phyloP scores from a whole-genome alignment of 2,888 invertebrate genomes.

The Leptarthrus brevirostris region DNA sequence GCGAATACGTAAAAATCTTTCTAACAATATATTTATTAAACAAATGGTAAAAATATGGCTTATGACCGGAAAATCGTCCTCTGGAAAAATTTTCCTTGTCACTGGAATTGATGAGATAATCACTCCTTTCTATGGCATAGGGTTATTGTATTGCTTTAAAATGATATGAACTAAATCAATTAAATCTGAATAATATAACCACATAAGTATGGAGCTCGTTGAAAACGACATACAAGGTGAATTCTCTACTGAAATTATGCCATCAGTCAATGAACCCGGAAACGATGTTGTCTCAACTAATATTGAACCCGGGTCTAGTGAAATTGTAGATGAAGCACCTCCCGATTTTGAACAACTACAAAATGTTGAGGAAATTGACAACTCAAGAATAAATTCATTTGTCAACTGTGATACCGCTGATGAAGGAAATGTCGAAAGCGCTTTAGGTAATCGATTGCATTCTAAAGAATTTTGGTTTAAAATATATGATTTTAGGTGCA shows the following conservation, averaged over 20 bases:
- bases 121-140: neutral
- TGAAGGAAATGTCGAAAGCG: neutral
- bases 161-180: neutral
- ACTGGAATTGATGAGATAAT: neutral
- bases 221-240: constrained; percentile 10
- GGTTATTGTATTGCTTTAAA: neutral
- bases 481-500: constrained; percentile 6
- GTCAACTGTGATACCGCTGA: constrained; percentile 11
- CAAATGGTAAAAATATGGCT: neutral
- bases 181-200: neutral
- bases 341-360: neutral
- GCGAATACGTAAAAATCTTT: neutral
- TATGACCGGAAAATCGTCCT: neutral
- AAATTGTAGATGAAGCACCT: neutral
- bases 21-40: too few relatives aligned
- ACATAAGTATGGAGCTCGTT: constrained; percentile 1
- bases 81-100: neutral
- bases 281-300: neutral
- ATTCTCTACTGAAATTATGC: neutral
- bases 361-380: too few relatives aligned
- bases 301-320: neutral
- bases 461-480: too few relatives aligned
- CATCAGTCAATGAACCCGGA: constrained; percentile 38
- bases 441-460: neutral
- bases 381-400: neutral